phyloP scores from a whole-genome alignment of 2,113 vertebrate species.

The Ammodytes marinus region DNA sequence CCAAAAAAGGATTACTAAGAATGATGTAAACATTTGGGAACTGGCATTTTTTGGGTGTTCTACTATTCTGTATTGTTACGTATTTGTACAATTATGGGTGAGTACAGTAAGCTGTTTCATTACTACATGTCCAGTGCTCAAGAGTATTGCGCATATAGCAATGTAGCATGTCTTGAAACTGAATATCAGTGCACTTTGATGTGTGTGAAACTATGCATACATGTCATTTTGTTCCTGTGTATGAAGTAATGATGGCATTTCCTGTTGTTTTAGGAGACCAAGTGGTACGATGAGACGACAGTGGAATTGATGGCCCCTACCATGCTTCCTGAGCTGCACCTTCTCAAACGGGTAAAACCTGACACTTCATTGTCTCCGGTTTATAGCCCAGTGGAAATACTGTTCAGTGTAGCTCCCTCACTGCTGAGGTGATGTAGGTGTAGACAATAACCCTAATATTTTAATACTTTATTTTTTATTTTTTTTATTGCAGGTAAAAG shows the following conservation, averaged over 20 bases:
- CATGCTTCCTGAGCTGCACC: constrained; percentile 94
- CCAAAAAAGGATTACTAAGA: too few relatives aligned
- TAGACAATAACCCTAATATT: too few relatives aligned
- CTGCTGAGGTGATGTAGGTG: neutral
- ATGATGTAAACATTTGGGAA: neutral
- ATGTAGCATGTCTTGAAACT: neutral
- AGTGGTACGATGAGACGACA: constrained; percentile 95
- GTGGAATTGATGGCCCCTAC: constrained; percentile 97
- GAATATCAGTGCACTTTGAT: neutral
- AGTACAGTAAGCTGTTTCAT: neutral
- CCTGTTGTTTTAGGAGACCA: constrained; percentile 86
- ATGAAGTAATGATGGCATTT: neutral
- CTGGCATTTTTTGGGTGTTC: neutral
- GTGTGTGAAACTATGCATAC: neutral
- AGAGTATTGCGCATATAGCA: neutral
- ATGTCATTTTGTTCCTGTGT: neutral
- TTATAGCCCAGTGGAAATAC: neutral
- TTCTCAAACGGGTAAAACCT: constrained; percentile 91
- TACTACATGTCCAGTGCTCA: neutral
- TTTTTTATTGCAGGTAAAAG: constrained; percentile 89
- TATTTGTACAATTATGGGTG: neutral
- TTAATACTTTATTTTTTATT: neutral
- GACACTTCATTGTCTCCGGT: neutral
- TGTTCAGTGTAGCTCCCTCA: neutral
- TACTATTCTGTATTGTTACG: neutral